phyloP scores from a whole-genome alignment of 2,797 vertebrate genomes.

The Molossus molossus region DNA sequence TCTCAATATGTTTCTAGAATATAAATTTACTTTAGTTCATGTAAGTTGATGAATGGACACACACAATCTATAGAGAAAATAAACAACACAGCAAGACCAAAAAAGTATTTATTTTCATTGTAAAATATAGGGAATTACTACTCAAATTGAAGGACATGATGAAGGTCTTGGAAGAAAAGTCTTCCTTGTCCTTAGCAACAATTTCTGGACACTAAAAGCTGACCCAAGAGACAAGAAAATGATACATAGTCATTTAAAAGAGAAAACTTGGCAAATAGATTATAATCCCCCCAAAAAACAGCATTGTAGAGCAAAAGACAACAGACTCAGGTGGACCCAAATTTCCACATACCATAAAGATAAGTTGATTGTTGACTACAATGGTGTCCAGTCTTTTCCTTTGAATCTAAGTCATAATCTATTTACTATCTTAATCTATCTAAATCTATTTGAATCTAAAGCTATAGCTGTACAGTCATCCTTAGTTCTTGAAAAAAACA shows the following conservation, averaged over 20 bases:
- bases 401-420: not conserved
- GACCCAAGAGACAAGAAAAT: not conserved
- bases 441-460: not conserved
- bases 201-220: not conserved
- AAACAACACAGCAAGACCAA: not conserved
- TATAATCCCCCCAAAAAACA: not conserved
- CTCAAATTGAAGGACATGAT: not conserved
- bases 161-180: not conserved
- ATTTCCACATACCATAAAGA: not conserved
- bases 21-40: conserved; percentile 45
- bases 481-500: no score
- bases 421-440: not conserved
- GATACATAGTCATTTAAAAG: not conserved
- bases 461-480: not conserved
- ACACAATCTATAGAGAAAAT: not conserved
- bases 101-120: not conserved
- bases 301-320: not conserved
- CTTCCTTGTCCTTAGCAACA: not conserved
- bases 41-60: conserved; percentile 10
- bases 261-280: not conserved
- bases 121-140: not conserved
- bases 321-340: not conserved
- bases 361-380: not conserved
- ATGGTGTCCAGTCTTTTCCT: not conserved
- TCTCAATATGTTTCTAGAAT: not conserved